Conservation (phyloP, 2,888 invertebrate species). For the Aphrophora alni region DNA sequence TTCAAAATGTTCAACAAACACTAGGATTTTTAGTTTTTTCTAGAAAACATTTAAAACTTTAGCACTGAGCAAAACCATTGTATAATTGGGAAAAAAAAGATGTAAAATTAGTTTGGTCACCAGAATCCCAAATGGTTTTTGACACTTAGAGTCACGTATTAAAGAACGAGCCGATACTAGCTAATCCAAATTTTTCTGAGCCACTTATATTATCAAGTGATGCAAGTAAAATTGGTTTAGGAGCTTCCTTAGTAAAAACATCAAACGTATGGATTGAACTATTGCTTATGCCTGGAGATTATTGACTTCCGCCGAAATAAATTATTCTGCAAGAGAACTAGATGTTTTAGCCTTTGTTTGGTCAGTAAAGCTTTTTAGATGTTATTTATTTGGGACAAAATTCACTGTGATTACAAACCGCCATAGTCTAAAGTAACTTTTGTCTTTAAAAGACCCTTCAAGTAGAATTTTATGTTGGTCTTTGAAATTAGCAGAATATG, state of each 20-base stretch:
- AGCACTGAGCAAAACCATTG: no score
- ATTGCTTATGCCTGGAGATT: slow-evolving; percentile 10
- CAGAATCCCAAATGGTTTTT: no score
- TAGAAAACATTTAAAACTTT: no score
- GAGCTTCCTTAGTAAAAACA: slow-evolving; percentile 2
- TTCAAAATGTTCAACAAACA: no score
- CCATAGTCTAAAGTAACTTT: neutral
- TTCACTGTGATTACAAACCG: slow-evolving; percentile 13
- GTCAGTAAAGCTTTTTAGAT: neutral
- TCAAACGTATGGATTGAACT: slow-evolving; percentile 7
- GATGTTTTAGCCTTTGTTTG: slow-evolving; percentile 20
- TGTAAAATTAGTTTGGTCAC: no score
- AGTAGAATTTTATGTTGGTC: neutral
- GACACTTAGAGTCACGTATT: no score
- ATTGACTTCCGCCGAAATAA: neutral
- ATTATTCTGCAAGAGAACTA: neutral
- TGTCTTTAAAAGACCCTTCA: neutral
- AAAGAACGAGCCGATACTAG: no score
- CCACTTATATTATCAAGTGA: neutral
- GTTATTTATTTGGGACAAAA: slow-evolving; percentile 11
- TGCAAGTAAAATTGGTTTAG: slow-evolving; percentile 17
- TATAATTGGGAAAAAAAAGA: no score
- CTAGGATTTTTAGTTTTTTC: no score
- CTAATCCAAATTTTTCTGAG: no score
- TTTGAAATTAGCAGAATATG: slow-evolving; percentile 3